A percentile compares a stretch with the other conserved stretches of the same genome.
Evolutionary conservation across 2,888 invertebrate species (phyloP).

Genomic region (Drosophila putrida): DNA sequence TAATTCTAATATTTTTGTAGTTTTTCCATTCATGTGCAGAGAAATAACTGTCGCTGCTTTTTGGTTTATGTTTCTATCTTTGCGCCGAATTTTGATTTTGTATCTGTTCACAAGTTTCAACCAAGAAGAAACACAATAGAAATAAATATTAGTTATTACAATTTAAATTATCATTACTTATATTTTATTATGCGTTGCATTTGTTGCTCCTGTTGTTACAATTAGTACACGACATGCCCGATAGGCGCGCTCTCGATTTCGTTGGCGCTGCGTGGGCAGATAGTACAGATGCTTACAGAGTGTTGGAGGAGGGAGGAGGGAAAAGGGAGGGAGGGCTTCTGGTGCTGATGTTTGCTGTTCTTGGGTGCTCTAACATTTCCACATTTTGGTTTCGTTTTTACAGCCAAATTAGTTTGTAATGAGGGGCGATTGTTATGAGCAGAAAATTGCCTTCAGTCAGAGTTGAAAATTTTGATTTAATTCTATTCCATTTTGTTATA

Average conservation of each 20-base stretch:
- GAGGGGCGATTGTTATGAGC: constrained; percentile 25
- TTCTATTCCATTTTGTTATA: constrained; percentile 17
- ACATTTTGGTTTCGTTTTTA: constrained; percentile 53
- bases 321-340: background rate
- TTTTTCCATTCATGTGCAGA: constrained; percentile 61
- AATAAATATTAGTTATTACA: constrained; percentile 6
- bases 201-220: constrained; percentile 24
- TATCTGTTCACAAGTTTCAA: constrained; percentile 20
- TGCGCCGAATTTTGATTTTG: constrained; percentile 44
- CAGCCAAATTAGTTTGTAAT: constrained; percentile 50
- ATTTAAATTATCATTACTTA: constrained; percentile 10
- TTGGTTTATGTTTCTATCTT: constrained; percentile 26
- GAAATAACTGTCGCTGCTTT: constrained; percentile 36
- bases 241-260: constrained; percentile 24
- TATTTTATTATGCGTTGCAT: constrained; percentile 12
- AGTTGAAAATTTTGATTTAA: constrained; percentile 30
- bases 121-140: background rate
- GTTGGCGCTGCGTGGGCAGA: constrained; percentile 47
- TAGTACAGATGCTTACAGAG: constrained; percentile 17
- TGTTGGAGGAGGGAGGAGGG: background rate
- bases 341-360: constrained; percentile 26
- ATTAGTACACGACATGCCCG: constrained; percentile 30
- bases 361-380: constrained; percentile 49
- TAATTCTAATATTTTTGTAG: constrained; percentile 40
- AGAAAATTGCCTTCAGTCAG: constrained; percentile 20